phyloP scores from a whole-genome alignment of 2,888 invertebrate species.

The Philereme transversata region DNA sequence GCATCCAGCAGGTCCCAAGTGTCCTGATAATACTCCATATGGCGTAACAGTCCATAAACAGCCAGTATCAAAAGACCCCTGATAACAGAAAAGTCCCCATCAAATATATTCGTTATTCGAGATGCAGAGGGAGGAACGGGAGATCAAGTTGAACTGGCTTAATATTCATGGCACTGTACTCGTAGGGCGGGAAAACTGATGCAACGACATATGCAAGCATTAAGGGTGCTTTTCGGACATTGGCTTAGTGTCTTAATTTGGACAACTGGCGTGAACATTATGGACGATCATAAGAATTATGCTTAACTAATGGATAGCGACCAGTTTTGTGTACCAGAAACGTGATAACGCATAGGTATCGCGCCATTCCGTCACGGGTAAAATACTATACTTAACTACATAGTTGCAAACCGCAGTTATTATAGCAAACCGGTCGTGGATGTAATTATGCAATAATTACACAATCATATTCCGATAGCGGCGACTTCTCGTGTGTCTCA shows the following conservation, averaged over 20 bases:
- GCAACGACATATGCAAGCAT: constrained; percentile 82
- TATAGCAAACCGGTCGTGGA: constrained; percentile 31
- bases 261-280: constrained; percentile 61
- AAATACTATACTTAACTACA: constrained; percentile 16
- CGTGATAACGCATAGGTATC: too few relatives aligned
- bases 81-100: constrained; percentile 22
- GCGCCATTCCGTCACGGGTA: too few relatives aligned
- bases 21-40: constrained; percentile 82
- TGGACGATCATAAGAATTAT: not conserved
- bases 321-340: too few relatives aligned
- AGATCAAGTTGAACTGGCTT: constrained; percentile 53
- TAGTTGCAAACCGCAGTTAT: constrained; percentile 7
- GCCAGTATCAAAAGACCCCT: constrained; percentile 56
- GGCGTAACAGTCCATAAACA: constrained; percentile 71
- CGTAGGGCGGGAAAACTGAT: constrained; percentile 75
- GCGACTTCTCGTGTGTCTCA: constrained; percentile 56
- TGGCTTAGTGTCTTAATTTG: constrained; percentile 63
- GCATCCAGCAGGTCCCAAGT: constrained; percentile 72
- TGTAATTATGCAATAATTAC: constrained; percentile 41
- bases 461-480: constrained; percentile 41
- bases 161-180: constrained; percentile 67
- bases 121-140: constrained; percentile 27
- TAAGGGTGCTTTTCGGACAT: constrained; percentile 76
- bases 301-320: not conserved
- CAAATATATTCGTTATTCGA: constrained; percentile 2